phyloP scores from a whole-genome alignment of 2,113 vertebrate species.

The Ameiurus melas region DNA sequence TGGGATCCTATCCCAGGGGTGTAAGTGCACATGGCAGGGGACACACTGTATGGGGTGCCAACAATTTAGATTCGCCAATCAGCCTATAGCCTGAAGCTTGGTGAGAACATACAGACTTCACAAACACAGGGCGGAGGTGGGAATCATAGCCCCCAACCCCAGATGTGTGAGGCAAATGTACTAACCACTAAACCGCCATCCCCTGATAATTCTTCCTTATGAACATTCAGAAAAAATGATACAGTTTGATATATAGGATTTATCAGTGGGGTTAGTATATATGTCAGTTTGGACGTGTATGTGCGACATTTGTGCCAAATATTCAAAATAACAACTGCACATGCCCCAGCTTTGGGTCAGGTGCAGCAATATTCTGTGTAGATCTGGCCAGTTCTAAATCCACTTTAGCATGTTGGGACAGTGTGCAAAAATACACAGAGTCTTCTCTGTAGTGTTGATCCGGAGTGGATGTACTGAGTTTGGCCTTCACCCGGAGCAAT shows the following conservation, averaged over 20 bases:
- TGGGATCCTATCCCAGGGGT: too few species aligned
- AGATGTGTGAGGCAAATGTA: too few species aligned
- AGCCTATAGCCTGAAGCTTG: too few species aligned
- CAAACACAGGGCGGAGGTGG: too few species aligned
- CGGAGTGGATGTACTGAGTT: background rate
- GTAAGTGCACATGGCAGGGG: too few species aligned
- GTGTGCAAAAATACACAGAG: background rate
- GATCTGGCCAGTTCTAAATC: background rate
- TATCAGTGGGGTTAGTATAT: background rate
- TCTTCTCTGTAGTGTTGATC: background rate
- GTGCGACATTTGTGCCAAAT: background rate
- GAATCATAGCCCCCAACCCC: too few species aligned
- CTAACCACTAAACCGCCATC: too few species aligned
- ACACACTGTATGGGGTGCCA: too few species aligned
- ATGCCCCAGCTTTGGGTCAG: background rate
- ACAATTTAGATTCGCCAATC: too few species aligned
- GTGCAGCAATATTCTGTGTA: background rate
- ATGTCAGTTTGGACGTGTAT: background rate
- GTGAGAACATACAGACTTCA: too few species aligned
- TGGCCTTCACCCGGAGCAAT: background rate
- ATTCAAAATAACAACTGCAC: background rate
- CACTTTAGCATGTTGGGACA: background rate
- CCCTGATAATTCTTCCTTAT: background rate
- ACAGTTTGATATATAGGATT: background rate
- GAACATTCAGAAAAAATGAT: background rate